A percentile compares a stretch with the other conserved stretches of the same genome.
These are phyloP conservation scores for Rattus norvegicus DNA, from an alignment of 2,113 vertebrate species.

Conservation along the genomic window GRCr8 NC_086019.1:49964001-49964500, in stretches of 20 bases:
- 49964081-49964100: background rate
- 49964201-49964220: fast-evolving
- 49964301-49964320: background rate
- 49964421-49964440: background rate
- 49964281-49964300: fast-evolving
- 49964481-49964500: no score
- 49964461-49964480: background rate
- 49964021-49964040: background rate
- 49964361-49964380: background rate
- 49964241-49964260: fast-evolving
- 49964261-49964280: fast-evolving
- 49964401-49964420: background rate
- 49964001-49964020: background rate
- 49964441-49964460: background rate
- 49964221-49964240: fast-evolving
- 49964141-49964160: background rate
- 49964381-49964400: background rate
- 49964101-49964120: background rate
- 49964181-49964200: background rate
- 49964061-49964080: background rate
- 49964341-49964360: fast-evolving
- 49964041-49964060: background rate
- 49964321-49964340: background rate
- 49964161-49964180: background rate
- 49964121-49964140: background rate